Conservation (phyloP, 2,113 vertebrate genomes). For the Rhinolophus ferrumequinum region DNA sequence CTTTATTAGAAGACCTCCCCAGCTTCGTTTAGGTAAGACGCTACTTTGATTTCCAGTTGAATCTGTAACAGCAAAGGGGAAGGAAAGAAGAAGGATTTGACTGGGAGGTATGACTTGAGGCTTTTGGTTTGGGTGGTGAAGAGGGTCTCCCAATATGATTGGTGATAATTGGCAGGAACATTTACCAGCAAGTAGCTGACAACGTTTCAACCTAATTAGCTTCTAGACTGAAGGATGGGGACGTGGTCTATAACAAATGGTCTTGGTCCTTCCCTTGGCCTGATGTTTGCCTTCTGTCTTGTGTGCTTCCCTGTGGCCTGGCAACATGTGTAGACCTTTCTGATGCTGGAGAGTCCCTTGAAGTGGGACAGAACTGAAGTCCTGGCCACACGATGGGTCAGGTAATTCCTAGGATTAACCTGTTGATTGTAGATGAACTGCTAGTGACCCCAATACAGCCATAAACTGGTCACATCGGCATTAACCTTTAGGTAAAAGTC, state of each 20-base stretch:
- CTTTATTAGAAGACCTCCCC: background rate
- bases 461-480: background rate
- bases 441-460: background rate
- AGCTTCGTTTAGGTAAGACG: background rate
- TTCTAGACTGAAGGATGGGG: background rate
- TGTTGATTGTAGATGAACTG: background rate
- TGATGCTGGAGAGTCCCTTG: background rate
- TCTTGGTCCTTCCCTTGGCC: background rate
- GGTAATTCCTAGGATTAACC: background rate
- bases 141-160: background rate
- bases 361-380: background rate
- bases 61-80: slow-evolving; percentile 35
- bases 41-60: background rate
- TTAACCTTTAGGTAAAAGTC: slow-evolving; percentile 35
- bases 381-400: background rate
- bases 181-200: background rate
- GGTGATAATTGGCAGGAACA: background rate
- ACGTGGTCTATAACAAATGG: background rate
- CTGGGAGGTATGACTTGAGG: background rate
- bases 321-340: slow-evolving; percentile 2
- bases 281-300: background rate
- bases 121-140: background rate
- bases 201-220: background rate
- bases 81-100: background rate
- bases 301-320: background rate